Percentiles rank a stretch among this genome's conserved stretches.
Evolutionary conservation across 1,140 invertebrate genomes (phyloP).

Genomic region (Papilio glaucus): DNA sequence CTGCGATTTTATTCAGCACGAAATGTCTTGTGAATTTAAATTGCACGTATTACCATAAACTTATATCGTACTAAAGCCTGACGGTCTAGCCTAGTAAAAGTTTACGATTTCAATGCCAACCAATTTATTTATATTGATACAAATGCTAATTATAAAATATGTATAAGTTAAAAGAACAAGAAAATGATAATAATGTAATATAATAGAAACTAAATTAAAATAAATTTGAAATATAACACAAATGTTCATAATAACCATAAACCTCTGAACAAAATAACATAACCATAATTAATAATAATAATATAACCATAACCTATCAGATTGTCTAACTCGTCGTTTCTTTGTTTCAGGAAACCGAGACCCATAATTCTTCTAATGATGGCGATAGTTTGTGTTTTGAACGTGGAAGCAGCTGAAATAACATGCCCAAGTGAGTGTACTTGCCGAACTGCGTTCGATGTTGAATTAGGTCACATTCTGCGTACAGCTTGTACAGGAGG

Average conservation of each 20-base stretch:
- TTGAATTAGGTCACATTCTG: constrained; percentile 49
- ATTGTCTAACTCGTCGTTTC: constrained; percentile 33
- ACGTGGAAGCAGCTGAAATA: constrained; percentile 50
- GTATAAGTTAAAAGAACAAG: too few species aligned
- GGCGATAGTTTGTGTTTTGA: constrained; percentile 42
- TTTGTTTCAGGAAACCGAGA: constrained; percentile 63
- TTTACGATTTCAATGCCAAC: not conserved
- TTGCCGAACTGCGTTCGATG: constrained; percentile 51
- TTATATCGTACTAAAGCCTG: not conserved
- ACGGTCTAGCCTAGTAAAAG: not conserved
- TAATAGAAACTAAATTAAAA: too few species aligned
- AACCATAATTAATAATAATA: too few species aligned
- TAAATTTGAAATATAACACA: too few species aligned
- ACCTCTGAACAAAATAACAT: too few species aligned
- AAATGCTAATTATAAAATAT: not conserved
- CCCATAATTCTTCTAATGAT: constrained; percentile 42
- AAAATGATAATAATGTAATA: too few species aligned
- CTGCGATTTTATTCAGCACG: not conserved
- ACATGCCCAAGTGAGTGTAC: constrained; percentile 66
- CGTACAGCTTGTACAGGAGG: constrained; percentile 82
- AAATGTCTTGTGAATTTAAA: constrained; percentile 20
- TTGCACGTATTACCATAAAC: constrained; percentile 9
- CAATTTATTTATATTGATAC: not conserved
- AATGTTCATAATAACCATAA: too few species aligned
- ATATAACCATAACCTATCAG: not conserved